These are phyloP conservation scores for Drosophila yooni DNA, from an alignment of 2,888 invertebrate genomes.

Conservation along the genomic window DNA sequence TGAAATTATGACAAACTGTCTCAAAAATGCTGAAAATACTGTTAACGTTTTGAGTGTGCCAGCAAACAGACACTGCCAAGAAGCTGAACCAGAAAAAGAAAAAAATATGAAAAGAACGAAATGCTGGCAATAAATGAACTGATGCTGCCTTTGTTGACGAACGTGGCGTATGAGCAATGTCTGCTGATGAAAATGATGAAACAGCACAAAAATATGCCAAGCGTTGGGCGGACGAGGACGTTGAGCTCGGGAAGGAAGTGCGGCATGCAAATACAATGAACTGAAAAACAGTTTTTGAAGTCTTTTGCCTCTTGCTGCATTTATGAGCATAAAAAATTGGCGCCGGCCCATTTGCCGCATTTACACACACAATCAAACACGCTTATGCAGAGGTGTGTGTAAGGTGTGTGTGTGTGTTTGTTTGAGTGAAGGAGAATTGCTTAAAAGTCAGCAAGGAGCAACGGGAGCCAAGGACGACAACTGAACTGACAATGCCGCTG, in stretches of 20 bases:
- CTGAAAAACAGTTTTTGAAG: conserved; percentile 28
- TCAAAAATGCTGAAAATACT: conserved; percentile 81
- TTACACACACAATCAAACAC: conserved; percentile 74
- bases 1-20: conserved; percentile 81
- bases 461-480: conserved; percentile 52
- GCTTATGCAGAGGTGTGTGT: conserved; percentile 18
- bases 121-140: conserved; percentile 44
- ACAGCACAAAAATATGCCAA: conserved; percentile 78
- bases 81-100: conserved; percentile 36
- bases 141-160: conserved; percentile 68
- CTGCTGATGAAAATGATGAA: conserved; percentile 81
- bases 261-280: conserved; percentile 77
- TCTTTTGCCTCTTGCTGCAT: conserved; percentile 51
- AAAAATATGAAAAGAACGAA: conserved; percentile 28
- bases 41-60: conserved; percentile 69
- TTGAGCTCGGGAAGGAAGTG: not conserved
- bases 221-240: conserved; percentile 4
- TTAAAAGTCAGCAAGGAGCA: conserved; percentile 55
- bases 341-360: conserved; percentile 70
- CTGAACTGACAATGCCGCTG: conserved; percentile 64
- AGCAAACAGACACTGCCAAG: conserved; percentile 46
- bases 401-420: not conserved
- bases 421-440: conserved; percentile 48
- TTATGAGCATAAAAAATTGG: conserved; percentile 77
- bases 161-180: conserved; percentile 78